phyloP scores from a whole-genome alignment of 2,888 invertebrate species.

The Syrphus vitripennis region DNA sequence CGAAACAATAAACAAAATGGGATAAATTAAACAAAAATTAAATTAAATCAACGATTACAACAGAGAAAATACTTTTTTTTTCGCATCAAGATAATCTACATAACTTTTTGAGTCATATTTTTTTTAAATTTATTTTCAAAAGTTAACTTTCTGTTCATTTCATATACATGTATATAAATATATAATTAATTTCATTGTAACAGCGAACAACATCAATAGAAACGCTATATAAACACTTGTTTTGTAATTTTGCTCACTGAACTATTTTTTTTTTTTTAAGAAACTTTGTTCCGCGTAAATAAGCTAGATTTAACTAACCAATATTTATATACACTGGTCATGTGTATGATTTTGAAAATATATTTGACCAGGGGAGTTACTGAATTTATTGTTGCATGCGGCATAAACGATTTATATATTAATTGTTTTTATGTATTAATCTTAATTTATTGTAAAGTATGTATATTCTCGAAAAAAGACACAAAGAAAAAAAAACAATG shows the following conservation, averaged over 20 bases:
- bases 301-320: slow-evolving; percentile 66
- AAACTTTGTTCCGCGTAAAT: slow-evolving; percentile 57
- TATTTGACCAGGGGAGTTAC: slow-evolving; percentile 41
- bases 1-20: slow-evolving; percentile 18
- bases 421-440: slow-evolving; percentile 32
- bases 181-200: slow-evolving; percentile 46
- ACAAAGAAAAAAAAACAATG: slow-evolving; percentile 50
- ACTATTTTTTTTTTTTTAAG: slow-evolving; percentile 22
- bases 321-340: slow-evolving; percentile 65
- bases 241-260: slow-evolving; percentile 35
- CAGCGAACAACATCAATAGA: slow-evolving; percentile 66
- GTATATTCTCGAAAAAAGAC: slow-evolving; percentile 65
- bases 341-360: slow-evolving; percentile 9
- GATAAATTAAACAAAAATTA: background rate
- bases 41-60: slow-evolving; percentile 18
- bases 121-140: slow-evolving; percentile 47
- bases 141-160: slow-evolving; percentile 32
- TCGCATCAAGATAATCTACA: slow-evolving; percentile 33
- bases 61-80: slow-evolving; percentile 66
- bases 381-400: slow-evolving; percentile 61
- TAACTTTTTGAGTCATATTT: slow-evolving; percentile 4
- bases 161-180: slow-evolving; percentile 21
- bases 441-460: slow-evolving; percentile 61
- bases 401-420: slow-evolving; percentile 33
- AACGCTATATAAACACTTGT: slow-evolving; percentile 61